phyloP scores from a whole-genome alignment of 2,797 vertebrate genomes.

The Okamejei kenojei region DNA sequence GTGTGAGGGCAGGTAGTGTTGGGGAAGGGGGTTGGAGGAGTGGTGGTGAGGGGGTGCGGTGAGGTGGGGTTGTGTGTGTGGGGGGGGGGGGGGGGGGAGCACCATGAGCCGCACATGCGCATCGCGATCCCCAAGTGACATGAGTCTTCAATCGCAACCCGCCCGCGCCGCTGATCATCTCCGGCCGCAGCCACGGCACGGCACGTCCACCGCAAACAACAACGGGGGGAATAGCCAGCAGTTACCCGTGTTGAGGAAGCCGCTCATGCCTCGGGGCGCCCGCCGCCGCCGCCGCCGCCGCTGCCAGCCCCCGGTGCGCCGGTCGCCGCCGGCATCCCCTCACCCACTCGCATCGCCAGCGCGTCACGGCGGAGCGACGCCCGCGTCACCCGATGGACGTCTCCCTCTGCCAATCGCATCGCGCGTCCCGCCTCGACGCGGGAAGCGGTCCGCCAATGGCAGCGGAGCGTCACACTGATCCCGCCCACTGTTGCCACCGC shows the following conservation, averaged over 20 bases:
- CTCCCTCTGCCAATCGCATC: background rate
- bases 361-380: background rate
- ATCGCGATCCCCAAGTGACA: background rate
- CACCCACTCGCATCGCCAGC: too few relatives aligned
- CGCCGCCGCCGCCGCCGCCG: too few relatives aligned
- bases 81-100: background rate
- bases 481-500: background rate
- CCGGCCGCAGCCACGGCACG: too few relatives aligned
- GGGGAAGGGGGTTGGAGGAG: too few relatives aligned
- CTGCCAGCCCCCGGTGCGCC: background rate
- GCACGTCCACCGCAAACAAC: background rate
- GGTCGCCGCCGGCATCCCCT: background rate
- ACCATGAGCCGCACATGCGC: background rate
- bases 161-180: background rate
- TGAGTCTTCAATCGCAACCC: background rate
- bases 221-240: too few relatives aligned
- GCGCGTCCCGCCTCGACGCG: rapidly evolving
- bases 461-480: background rate
- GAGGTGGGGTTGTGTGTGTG: too few relatives aligned
- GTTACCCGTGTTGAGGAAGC: background rate
- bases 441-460: background rate
- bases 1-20: too few relatives aligned
- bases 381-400: background rate
- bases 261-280: background rate
- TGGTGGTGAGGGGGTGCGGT: too few relatives aligned